phyloP scores from a whole-genome alignment of 1,140 invertebrate species.

The Drosophila paulistorum region DNA sequence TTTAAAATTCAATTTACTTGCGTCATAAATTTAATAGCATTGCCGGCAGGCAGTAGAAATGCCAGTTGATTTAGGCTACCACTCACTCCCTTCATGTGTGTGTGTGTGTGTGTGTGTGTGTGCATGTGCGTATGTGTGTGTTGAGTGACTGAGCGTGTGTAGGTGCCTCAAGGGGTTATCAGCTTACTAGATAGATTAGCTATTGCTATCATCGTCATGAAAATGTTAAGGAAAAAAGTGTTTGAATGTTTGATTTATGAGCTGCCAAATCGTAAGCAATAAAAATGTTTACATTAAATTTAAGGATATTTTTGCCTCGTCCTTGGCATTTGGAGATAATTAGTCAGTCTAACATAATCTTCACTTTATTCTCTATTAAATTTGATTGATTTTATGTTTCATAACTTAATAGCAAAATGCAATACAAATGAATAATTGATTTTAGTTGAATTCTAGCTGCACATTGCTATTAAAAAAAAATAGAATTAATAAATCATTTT shows the following conservation, averaged over 20 bases:
- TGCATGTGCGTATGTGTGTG: constrained; percentile 1
- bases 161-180: constrained; percentile 6
- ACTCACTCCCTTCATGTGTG: constrained; percentile 8
- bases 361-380: no score
- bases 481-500: no score
- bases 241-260: constrained; percentile 3
- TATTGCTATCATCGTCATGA: neutral
- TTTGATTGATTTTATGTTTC: no score
- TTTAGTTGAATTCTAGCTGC: no score
- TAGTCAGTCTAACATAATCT: no score
- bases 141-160: neutral
- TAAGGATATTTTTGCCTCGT: neutral
- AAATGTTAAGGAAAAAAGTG: neutral
- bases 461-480: no score
- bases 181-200: constrained; percentile 11
- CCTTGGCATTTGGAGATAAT: neutral
- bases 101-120: constrained; percentile 22
- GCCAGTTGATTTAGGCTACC: constrained; percentile 62
- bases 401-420: no score
- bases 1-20: constrained; percentile 82
- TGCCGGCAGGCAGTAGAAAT: constrained; percentile 37
- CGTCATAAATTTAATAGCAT: constrained; percentile 80
- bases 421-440: no score
- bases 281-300: neutral
- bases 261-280: neutral